Conservation (phyloP, 2,797 vertebrate genomes). For the Nyctibius grandis region DNA sequence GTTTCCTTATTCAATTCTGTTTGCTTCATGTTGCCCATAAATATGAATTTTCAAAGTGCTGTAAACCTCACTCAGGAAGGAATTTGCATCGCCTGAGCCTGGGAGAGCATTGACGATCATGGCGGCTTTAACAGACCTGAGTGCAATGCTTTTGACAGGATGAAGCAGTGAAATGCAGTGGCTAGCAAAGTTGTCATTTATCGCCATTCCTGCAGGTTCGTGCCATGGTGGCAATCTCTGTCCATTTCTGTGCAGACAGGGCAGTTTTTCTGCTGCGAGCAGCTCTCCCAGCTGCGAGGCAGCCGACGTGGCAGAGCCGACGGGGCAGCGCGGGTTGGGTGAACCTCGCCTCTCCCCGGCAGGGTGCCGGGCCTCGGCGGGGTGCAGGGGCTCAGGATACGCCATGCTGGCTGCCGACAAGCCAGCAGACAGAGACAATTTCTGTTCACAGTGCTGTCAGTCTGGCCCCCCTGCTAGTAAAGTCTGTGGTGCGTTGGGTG, state of each 20-base stretch:
- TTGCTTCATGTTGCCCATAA: background rate
- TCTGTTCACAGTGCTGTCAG: background rate
- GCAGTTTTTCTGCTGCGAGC: background rate
- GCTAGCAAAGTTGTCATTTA: background rate
- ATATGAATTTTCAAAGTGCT: background rate
- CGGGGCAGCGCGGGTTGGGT: background rate
- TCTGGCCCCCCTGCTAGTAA: background rate
- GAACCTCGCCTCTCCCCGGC: background rate
- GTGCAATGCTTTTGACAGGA: background rate
- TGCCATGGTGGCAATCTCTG: background rate
- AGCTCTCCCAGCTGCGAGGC: background rate
- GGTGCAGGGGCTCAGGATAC: background rate
- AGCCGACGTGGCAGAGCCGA: rapidly evolving
- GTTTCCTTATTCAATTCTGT: background rate
- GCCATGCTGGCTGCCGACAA: background rate
- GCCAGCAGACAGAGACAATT: background rate
- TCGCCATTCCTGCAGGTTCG: background rate
- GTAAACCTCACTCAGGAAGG: rapidly evolving
- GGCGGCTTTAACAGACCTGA: background rate
- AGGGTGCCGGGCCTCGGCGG: background rate
- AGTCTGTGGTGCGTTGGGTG: background rate
- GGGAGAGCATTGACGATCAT: rapidly evolving
- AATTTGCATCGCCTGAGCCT: background rate
- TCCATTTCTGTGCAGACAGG: background rate
- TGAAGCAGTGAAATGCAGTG: background rate